Evolutionary conservation across 2,797 vertebrate species (phyloP).

Genomic region (Ctenosaura bakeri): DNA sequence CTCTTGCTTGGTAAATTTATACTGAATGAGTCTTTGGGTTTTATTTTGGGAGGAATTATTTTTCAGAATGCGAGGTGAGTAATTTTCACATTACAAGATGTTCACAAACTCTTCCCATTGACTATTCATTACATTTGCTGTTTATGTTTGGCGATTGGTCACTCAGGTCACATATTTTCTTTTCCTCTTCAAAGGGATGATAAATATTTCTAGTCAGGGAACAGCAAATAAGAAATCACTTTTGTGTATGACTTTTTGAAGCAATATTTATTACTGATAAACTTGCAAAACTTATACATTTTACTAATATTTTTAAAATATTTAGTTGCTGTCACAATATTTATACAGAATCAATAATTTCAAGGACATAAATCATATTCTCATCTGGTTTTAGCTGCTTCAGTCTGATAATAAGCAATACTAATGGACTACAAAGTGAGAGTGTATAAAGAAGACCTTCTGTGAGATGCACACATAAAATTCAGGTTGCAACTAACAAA

Average conservation of each 20-base stretch:
- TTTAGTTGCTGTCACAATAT: neutral
- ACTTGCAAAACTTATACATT: neutral
- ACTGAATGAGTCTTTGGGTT: neutral
- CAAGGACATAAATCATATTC: neutral
- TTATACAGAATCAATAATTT: constrained; percentile 32
- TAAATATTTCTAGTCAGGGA: constrained; percentile 22
- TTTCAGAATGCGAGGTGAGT: constrained; percentile 15
- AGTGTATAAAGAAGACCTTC: neutral
- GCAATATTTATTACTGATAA: constrained; percentile 21
- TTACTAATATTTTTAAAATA: constrained; percentile 13
- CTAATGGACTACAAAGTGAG: neutral
- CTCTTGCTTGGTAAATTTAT: constrained; percentile 11
- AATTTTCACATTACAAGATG: neutral
- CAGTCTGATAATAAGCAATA: neutral
- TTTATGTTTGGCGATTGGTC: constrained; percentile 13
- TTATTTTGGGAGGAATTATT: constrained; percentile 2
- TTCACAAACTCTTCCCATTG: constrained; percentile 32
- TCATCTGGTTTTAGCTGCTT: constrained; percentile 2
- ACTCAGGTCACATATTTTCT: neutral
- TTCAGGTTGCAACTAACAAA: neutral
- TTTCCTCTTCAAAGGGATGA: constrained; percentile 5
- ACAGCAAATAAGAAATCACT: neutral
- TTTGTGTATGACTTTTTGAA: constrained; percentile 34
- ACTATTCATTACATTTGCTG: constrained; percentile 11
- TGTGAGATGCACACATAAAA: neutral